Percentiles rank a stretch among this genome's conserved stretches.
These are phyloP conservation scores for Drosophila eugracilis DNA, from an alignment of 1,140 invertebrate species.

Conservation along the genomic window DNA sequence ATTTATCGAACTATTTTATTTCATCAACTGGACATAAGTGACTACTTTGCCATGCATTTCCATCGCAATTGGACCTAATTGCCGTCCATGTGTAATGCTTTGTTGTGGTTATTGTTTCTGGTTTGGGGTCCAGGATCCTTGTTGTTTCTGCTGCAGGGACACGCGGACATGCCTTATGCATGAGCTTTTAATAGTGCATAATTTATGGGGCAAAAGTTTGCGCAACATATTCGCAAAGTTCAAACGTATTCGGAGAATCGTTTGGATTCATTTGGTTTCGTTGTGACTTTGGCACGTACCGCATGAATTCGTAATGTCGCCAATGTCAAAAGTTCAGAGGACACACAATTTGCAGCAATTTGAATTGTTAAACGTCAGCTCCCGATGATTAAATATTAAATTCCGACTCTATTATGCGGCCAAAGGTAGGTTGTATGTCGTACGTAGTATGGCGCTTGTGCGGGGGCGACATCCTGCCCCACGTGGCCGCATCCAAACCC, in stretches of 20 bases:
- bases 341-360: conserved; percentile 55
- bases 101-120: conserved; percentile 9
- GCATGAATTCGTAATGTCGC: conserved; percentile 64
- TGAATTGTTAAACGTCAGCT: conserved; percentile 46
- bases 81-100: conserved; percentile 8
- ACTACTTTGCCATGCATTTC: conserved; percentile 11
- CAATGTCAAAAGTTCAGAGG: conserved; percentile 37
- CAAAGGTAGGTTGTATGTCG: conserved; percentile 19
- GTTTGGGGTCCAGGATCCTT: neutral
- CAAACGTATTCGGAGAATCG: conserved; percentile 48
- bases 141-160: conserved; percentile 2
- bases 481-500: conserved; percentile 11
- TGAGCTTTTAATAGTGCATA: conserved; percentile 47
- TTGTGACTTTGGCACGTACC: conserved; percentile 60
- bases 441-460: neutral
- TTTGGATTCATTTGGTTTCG: conserved; percentile 40
- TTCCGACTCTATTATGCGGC: conserved; percentile 26
- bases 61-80: conserved; percentile 44
- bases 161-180: conserved; percentile 30
- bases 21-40: conserved; percentile 36
- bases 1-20: conserved; percentile 31
- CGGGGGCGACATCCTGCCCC: neutral
- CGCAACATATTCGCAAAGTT: conserved; percentile 38
- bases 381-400: conserved; percentile 53
- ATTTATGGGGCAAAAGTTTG: conserved; percentile 54